A percentile compares a stretch with the other conserved stretches of the same genome.
Evolutionary conservation across 2,113 vertebrate genomes (phyloP).

Genomic region (Hemichromis elongatus): DNA sequence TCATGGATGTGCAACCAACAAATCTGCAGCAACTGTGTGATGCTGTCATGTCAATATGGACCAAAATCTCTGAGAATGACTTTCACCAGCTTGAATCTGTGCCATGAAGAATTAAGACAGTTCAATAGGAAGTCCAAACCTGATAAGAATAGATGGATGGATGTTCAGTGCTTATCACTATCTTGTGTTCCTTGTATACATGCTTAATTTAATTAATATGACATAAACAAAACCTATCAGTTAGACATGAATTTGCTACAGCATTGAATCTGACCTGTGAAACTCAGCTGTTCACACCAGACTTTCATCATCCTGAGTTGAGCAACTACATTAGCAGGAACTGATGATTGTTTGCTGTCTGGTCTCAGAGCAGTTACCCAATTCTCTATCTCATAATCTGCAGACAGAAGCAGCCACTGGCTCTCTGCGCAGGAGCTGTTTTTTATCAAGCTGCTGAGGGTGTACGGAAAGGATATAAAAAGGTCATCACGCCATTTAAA

Average conservation of each 20-base stretch:
- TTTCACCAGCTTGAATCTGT: neutral
- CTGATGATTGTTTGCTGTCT: slow-evolving; percentile 20
- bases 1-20: neutral
- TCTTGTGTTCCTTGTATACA: neutral
- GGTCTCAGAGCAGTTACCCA: slow-evolving; percentile 22
- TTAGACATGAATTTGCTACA: neutral
- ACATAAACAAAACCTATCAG: neutral
- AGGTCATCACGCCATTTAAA: neutral
- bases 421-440: neutral
- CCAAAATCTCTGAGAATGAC: neutral
- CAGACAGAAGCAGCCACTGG: neutral
- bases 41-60: neutral
- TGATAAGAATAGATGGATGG: neutral
- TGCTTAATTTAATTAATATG: neutral
- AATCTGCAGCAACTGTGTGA: neutral
- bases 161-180: neutral
- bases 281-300: neutral
- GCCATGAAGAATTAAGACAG: neutral
- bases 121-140: neutral
- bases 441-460: neutral
- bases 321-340: slow-evolving; percentile 13
- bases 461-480: neutral
- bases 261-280: neutral
- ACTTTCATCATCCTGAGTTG: slow-evolving; percentile 19
- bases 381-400: slow-evolving; percentile 12